Conservation (phyloP, 1,140 invertebrate species). For the honey bee (Apis mellifera) region Amel_HAv3.1 CM009940.2:190501-191000, state of each 20-base stretch:
- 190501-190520: slow-evolving; percentile 5
- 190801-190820: background rate
- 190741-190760: background rate
- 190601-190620: background rate
- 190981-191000: background rate
- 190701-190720: background rate
- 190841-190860: slow-evolving; percentile 17
- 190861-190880: slow-evolving; percentile 1
- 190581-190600: background rate
- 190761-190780: background rate
- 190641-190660: background rate
- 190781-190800: background rate
- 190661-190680: background rate
- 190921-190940: background rate
- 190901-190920: background rate
- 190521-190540: background rate
- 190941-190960: background rate
- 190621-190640: background rate
- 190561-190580: background rate
- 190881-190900: background rate
- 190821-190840: background rate
- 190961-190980: background rate
- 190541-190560: background rate
- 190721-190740: background rate
- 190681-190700: background rate